Evolutionary conservation across 2,797 vertebrate genomes (phyloP), one percentile per base, ranked within the genome.

Genomic region (Sylvia borin): DNA sequence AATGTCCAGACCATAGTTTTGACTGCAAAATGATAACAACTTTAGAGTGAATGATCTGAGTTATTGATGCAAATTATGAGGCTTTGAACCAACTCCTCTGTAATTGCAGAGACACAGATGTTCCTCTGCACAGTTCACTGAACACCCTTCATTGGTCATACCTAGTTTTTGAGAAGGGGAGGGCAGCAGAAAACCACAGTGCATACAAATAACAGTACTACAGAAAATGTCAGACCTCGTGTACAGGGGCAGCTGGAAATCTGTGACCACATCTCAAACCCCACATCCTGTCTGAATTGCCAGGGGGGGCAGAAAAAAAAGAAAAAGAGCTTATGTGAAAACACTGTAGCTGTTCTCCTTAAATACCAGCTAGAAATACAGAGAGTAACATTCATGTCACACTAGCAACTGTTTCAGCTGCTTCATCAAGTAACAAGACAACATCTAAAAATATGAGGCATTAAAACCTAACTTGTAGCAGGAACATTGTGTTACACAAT

Each of bases 251-350:
- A 76, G 51, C 70, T 62, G 89, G 48, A 67, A 86, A 95, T 58
- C 57, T 85, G 83, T 21, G 20, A 71, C 25, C 68, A 54, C 32
- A 65, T 22, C 71, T 61, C 75, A 90, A 94, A 65, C 50, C 58
- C 74, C 48, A 62, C 40, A 82, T 62, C 66, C 20, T 8, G 14
- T 4, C 10, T 83, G 67, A 68, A 76, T 40, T 72, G 48, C 55
- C 51, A 48, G 38, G 40, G n/a, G 75, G n/a, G 75, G 42, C 40
- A 84, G 61, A 1, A 53, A 47, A 58, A 58, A 84, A 2, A 57
- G 13, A 50, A 54, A 62, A 82, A 74, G 2, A 42, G 47, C 7
- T 64, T 7, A 12, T 36, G 54, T 75, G 70, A 90, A 81, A 95
- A 81, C 32, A 66, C 42, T 26, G 40, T 12, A 85, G 48, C 68